These are phyloP conservation scores for Anolis sagrei DNA, from an alignment of 2,113 vertebrate species.

Conservation along the genomic window DNA sequence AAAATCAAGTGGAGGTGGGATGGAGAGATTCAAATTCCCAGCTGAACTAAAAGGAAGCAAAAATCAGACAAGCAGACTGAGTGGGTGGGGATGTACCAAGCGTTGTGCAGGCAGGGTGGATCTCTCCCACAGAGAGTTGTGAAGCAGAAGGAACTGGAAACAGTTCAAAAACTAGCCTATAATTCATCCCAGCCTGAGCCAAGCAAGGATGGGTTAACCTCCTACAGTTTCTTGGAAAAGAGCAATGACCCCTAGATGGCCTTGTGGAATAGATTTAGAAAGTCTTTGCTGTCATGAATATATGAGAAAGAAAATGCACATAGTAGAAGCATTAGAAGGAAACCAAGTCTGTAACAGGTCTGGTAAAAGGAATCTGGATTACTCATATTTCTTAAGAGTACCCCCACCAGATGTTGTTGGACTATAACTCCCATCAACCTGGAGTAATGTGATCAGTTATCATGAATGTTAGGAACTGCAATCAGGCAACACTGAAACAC, in stretches of 20 bases:
- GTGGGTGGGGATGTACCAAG: neutral
- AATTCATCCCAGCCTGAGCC: neutral
- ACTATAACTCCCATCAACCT: no score
- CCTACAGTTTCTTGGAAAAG: slow-evolving; percentile 2
- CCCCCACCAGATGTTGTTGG: no score
- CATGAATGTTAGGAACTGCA: no score
- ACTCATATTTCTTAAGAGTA: no score
- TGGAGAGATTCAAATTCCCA: neutral
- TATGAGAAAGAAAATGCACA: neutral
- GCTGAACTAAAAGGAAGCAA: neutral
- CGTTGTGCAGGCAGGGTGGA: neutral
- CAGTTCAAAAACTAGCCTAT: neutral
- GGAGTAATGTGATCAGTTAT: no score
- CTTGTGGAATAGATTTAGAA: neutral
- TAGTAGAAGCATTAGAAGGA: neutral
- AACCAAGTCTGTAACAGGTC: neutral
- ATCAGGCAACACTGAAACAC: no score
- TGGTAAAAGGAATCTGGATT: neutral
- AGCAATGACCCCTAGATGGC: neutral
- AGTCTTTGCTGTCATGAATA: neutral
- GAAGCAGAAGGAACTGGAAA: neutral
- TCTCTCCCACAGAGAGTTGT: neutral
- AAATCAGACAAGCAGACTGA: neutral
- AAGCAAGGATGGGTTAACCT: neutral
- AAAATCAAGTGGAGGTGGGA: neutral